Conservation (phyloP, 1,140 invertebrate species). For the Scaptodrosophila lebanonensis region DNA sequence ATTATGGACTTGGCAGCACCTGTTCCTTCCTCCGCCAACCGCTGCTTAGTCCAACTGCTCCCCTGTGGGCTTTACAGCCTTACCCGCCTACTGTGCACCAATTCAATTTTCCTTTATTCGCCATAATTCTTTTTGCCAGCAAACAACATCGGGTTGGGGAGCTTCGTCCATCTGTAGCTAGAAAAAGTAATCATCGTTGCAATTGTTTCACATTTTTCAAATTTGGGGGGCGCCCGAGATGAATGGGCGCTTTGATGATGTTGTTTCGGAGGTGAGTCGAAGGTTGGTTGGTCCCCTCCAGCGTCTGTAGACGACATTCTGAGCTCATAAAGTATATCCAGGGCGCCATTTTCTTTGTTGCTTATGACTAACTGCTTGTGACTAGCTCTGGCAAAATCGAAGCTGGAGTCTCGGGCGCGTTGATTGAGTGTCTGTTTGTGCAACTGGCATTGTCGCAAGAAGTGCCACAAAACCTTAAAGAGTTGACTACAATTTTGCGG, state of each 20-base stretch:
- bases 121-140: constrained; percentile 29
- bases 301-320: constrained; percentile 67
- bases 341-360: constrained; percentile 30
- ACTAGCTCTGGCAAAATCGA: constrained; percentile 41
- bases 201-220: constrained; percentile 74
- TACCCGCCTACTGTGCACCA: constrained; percentile 43
- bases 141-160: constrained; percentile 24
- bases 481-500: constrained; percentile 19
- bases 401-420: constrained; percentile 28
- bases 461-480: constrained; percentile 32
- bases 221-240: constrained; percentile 35
- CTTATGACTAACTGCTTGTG: constrained; percentile 46
- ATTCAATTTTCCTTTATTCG: constrained; percentile 68
- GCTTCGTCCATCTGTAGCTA: constrained; percentile 38
- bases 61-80: constrained; percentile 16
- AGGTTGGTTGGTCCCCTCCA: constrained; percentile 14
- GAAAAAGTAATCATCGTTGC: constrained; percentile 73
- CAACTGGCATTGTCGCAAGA: not conserved
- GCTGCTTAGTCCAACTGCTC: constrained; percentile 19
- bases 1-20: constrained; percentile 53
- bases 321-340: not conserved
- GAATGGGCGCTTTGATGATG: constrained; percentile 70
- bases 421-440: constrained; percentile 31
- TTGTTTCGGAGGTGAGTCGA: constrained; percentile 19
- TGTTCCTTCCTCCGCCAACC: constrained; percentile 9